Base-by-base conservation (phyloP, 2,113 vertebrate genomes). In the Actenoides lindsayi region DNA sequence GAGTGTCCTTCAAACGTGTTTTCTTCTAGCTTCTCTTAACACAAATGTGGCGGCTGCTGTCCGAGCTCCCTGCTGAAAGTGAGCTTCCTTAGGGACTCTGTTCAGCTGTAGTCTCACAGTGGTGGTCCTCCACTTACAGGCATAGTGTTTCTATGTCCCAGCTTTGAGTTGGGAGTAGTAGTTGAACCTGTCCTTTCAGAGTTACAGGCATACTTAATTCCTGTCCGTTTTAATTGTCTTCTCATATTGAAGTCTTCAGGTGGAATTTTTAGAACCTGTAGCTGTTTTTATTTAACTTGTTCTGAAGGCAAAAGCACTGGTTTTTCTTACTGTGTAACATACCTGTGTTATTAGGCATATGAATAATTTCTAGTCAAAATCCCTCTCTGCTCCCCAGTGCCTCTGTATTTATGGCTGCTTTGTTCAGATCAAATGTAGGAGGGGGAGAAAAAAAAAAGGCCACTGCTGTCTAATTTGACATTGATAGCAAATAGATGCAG, bases 371-470 rank as follows among this genome's bases (percentile, higher is more conserved):
- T 41, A 44, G 23, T n/a, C 74, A 64, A 93, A 93, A 77, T 87
- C 16, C 11, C 10, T 11, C 24, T 64, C n/a, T 65, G 17, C 16
- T 54, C 10, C 77, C 13, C 37, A 42, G 37, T 75, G 37, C 28
- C 24, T 87, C 53, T 89, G 35, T 23, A 8, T 53, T 93, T 82
- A 8, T 17, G 13, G 12, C 51, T 82, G 75, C 48, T 81, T 60
- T 59, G 33, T 87, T 80, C 53, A 41, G 7, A 76, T 79, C 18
- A 48, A 13, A 60, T 54, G 7, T 13, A 12, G n/a, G 23, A 35
- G 13, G 30, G 4, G 1, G 13, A 6, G 11, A 1, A 3, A 16
- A 35, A 19, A 14, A n/a, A 18, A 33, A 56, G 6, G 33, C 5
- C 4, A 8, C 39, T 75, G 11, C 64, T 90, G 5, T 75, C 53